A percentile compares a stretch with the other conserved stretches of the same genome.
Evolutionary conservation across 2,113 vertebrate genomes (phyloP).

Genomic region (Xenus cinereus): DNA sequence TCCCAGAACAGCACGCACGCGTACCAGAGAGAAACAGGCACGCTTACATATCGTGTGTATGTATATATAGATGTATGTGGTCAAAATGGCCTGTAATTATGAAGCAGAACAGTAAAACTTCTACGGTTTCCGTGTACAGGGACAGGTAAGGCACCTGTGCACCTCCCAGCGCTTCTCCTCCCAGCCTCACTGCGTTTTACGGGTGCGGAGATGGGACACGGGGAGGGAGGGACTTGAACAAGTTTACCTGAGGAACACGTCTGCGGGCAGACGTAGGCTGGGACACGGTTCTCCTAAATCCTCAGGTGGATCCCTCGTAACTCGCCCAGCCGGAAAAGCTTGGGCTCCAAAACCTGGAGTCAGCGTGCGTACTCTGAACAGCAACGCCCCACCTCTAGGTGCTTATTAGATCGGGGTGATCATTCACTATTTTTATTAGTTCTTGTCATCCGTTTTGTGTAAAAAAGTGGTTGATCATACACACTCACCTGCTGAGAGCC

Average conservation of each 20-base stretch:
- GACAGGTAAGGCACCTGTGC: too few relatives aligned
- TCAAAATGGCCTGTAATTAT: not conserved
- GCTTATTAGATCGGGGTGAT: not conserved
- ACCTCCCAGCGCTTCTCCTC: not conserved
- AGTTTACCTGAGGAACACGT: not conserved
- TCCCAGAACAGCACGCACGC: accelerated
- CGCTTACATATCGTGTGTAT: not conserved
- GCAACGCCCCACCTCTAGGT: not conserved
- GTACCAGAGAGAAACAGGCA: not conserved
- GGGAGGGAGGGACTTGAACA: not conserved
- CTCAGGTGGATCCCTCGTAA: not conserved
- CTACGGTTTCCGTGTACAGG: not conserved
- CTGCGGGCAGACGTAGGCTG: not conserved
- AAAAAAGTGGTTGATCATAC: accelerated
- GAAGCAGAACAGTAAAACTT: not conserved
- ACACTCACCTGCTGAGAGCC: accelerated
- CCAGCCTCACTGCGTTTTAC: not conserved
- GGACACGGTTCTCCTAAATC: not conserved
- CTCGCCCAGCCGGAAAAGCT: not conserved
- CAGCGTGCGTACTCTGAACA: not conserved
- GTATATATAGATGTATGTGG: not conserved
- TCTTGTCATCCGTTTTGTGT: not conserved
- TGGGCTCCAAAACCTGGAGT: not conserved
- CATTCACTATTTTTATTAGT: not conserved
- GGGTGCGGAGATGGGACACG: not conserved